These are phyloP conservation scores for Tetrao urogallus DNA, from an alignment of 2,113 vertebrate species.

Conservation along the genomic window DNA sequence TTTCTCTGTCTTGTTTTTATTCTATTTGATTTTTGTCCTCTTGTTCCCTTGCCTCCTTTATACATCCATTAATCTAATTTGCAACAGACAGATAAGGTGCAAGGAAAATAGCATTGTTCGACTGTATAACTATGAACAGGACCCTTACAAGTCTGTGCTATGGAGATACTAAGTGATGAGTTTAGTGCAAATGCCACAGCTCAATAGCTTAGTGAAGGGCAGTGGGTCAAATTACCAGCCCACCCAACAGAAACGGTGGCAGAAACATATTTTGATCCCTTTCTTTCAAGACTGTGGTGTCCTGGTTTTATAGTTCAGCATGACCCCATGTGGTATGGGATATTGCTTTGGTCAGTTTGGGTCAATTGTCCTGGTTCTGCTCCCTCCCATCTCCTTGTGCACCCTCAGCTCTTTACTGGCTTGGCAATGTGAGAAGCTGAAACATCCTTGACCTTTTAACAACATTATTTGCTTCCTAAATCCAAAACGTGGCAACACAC, in stretches of 20 bases:
- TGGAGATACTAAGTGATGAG: rapidly evolving
- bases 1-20: rapidly evolving
- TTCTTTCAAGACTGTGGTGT: neutral
- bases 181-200: neutral
- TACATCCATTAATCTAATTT: neutral
- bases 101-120: neutral
- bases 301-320: neutral
- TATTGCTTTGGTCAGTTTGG: neutral
- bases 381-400: neutral
- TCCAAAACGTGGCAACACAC: neutral
- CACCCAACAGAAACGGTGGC: neutral
- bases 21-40: neutral
- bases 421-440: neutral
- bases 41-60: neutral
- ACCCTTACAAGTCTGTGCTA: neutral
- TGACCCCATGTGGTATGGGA: neutral
- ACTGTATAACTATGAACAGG: neutral
- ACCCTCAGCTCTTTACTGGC: neutral
- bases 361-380: neutral
- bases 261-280: neutral
- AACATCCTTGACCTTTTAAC: neutral
- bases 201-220: rapidly evolving
- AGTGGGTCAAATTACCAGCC: neutral
- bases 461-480: neutral
- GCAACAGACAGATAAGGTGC: neutral